Base-by-base conservation (phyloP, 1,140 invertebrate species). In the Carcinoscorpius rotundicauda region DNA sequence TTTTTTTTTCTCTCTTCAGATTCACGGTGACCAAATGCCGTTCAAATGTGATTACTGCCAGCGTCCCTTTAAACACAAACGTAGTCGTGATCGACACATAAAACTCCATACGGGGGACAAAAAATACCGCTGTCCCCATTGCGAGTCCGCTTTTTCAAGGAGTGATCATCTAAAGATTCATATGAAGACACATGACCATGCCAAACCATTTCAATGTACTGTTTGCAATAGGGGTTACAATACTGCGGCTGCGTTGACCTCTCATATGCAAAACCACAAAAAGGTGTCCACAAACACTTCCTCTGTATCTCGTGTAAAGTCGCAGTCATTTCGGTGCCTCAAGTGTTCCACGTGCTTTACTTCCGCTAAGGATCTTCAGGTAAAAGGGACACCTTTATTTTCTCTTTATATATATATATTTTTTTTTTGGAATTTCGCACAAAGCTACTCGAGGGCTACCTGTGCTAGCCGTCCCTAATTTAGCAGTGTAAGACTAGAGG, bases 101-200 rank as follows among this genome's bases (percentile, higher is more conserved):
- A 97, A 97, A 76, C 81, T 97, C 63, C 94, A 97, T 79, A 95
- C 92, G 3, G 92, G 93, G 4, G 92, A 96, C 77, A 85, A 90
- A 75, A 93, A 93, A 78, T 96, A 95, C 78, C 88, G 89, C 73
- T 97, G 94, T 77, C 81, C 84, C 3, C 88, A 93, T 74, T 97
- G 94, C 76, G 88, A 93, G 73, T 87, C 91, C 8, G 91, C 92
- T 63, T 97, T 96, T 79, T 91, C 90, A 48, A 86, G 93, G 78
- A 93, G 91, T 76, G 93, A 97, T 76, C 93, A 97, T 74, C 76
- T 97, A 72, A 96, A 96, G 78, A 95, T 94, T 68, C 93, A 97
- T 75, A 87, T 95, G 86, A 93, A 93, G 75, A 96, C 91, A 0
- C 93, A 97, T 73, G 92, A 96, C 76, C 89, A 88, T 65, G 87